Percentiles rank a stretch among this genome's conserved stretches.
Conservation (phyloP, 1,140 invertebrate genomes). For the Myzus persicae region DNA sequence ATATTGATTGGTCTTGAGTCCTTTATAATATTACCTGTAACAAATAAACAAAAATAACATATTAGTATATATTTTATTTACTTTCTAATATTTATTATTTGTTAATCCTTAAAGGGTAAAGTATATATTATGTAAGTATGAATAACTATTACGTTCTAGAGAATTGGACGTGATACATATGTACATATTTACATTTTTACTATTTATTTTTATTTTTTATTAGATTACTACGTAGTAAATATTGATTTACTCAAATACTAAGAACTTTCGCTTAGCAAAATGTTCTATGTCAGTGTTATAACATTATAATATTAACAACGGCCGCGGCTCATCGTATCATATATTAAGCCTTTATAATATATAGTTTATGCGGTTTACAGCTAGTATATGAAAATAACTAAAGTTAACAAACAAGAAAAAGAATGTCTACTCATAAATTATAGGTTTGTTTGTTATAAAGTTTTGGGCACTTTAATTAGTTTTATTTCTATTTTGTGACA, state of each 20-base stretch:
- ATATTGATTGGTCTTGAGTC: background rate
- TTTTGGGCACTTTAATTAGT: background rate
- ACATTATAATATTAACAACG: background rate
- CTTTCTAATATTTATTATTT: background rate
- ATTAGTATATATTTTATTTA: background rate
- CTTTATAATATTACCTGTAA: slow-evolving; percentile 24
- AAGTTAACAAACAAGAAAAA: background rate
- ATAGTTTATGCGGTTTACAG: background rate
- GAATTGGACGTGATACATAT: background rate
- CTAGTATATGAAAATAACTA: background rate
- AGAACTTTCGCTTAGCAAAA: background rate
- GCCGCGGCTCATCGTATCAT: background rate
- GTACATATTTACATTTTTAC: background rate
- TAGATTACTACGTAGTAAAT: too few relatives aligned
- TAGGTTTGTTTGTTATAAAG: slow-evolving; percentile 2
- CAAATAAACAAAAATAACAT: background rate
- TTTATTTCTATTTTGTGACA: background rate
- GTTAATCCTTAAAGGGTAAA: background rate
- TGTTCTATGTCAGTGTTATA: background rate
- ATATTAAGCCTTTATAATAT: background rate
- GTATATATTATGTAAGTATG: background rate
- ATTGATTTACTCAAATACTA: background rate
- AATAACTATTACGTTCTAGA: background rate
- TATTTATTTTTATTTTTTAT: background rate
- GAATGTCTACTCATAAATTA: background rate